Conservation (phyloP, 2,888 invertebrate species). For the Erebia ligea region DNA sequence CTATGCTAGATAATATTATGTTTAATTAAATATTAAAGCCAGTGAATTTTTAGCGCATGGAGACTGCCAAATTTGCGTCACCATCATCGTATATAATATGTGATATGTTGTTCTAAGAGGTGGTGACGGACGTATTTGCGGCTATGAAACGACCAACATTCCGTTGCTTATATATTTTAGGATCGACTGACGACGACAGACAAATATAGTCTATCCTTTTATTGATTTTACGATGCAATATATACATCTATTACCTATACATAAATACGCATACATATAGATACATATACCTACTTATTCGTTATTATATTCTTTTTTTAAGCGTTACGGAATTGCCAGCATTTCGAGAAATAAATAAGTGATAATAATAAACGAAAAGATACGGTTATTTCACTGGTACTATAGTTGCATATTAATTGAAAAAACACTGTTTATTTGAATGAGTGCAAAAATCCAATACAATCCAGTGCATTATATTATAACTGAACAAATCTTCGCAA, state of each 20-base stretch:
- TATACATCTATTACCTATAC: not conserved
- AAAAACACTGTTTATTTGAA: not conserved
- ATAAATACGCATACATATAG: no score
- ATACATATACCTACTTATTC: not conserved
- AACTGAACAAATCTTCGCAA: not conserved
- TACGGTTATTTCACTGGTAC: no score
- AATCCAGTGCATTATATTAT: not conserved
- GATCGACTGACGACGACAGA: slow-evolving; percentile 21
- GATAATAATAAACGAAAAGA: not conserved
- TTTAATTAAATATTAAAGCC: slow-evolving; percentile 24
- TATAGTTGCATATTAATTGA: no score
- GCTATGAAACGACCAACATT: slow-evolving; percentile 28
- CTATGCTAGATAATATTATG: slow-evolving; percentile 19
- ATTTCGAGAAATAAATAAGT: slow-evolving; percentile 38
- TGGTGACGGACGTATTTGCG: slow-evolving; percentile 37
- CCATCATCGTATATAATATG: slow-evolving; percentile 7
- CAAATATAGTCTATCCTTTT: slow-evolving; percentile 6
- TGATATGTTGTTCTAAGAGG: slow-evolving; percentile 32
- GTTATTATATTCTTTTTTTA: not conserved
- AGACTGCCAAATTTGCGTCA: slow-evolving; percentile 31
- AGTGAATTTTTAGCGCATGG: slow-evolving; percentile 21
- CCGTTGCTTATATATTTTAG: slow-evolving; percentile 32
- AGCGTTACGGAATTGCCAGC: slow-evolving; percentile 42
- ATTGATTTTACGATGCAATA: not conserved
- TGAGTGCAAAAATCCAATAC: not conserved